Evolutionary conservation across 2,888 invertebrate species (phyloP), one percentile per base, ranked within the genome.

Genomic region (Drosophila sordidula): DNA sequence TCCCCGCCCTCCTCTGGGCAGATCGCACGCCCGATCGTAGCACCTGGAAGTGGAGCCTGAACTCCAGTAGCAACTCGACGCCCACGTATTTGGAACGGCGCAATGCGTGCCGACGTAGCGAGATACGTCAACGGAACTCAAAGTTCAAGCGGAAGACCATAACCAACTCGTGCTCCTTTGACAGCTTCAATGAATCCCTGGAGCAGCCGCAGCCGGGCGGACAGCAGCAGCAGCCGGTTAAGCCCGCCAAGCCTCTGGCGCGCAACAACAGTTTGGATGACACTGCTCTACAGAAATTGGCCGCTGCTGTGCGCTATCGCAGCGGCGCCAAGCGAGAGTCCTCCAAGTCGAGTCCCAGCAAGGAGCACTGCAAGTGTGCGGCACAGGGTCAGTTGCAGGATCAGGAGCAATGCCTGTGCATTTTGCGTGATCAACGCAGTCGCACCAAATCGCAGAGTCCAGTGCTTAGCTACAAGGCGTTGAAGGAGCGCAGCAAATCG

Each of bases 1-100:
- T 9, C 8, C 9, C 29, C 2, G 9, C 12, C 4, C 11, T 14
- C 12, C 3, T 34, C 72, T 81, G 6, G 75, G 1, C 34, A 92
- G 92, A 92, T 84, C 92, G 92, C 50, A 91, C 92, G 6, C 90
- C 91, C 6, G 92, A 92, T 63, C 92, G 92, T 58, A 92, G 90
- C 69, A 91, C 90, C n/a, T 92, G 92, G 92, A 92, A 92, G 75
- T 92, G 92, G 92, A 89, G 90, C 34, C 81, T 90, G 9, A 87
- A 91, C 96, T 96, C 97, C 25, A 79, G 63, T 95, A 95, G 72
- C 92, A 90, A 91, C 49, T 96, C 96, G 26, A 97, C 97, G 0
- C 98, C 98, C 0, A 97, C 98, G 80, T 98, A 98, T 91, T 93
- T 98, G 66, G 98, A 98, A 90, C 95, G 96, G 77, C 93, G 98